These are phyloP conservation scores for Melitaea cinxia DNA, from an alignment of 1,140 invertebrate genomes.

Conservation along the genomic window DNA sequence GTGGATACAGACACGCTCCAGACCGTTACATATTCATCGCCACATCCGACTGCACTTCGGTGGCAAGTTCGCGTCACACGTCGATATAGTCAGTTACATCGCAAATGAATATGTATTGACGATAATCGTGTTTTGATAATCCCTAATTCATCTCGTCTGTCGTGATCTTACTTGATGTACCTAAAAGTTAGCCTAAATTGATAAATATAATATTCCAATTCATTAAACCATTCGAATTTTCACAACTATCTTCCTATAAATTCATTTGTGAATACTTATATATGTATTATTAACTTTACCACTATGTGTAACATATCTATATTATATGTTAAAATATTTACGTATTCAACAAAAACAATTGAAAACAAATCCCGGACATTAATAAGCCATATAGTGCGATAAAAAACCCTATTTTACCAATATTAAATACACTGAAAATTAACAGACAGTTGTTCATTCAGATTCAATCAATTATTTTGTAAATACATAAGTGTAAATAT, in stretches of 20 bases:
- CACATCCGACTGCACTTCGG: constrained; percentile 9
- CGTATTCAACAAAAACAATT: no score
- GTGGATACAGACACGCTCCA: not conserved
- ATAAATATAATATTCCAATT: not conserved
- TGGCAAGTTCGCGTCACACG: not conserved
- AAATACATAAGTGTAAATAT: no score
- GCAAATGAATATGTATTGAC: not conserved
- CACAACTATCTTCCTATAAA: no score
- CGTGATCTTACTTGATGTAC: not conserved
- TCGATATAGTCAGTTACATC: constrained; percentile 15
- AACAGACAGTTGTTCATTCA: not conserved
- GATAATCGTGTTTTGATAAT: not conserved
- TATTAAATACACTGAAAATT: not conserved
- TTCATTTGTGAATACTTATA: no score
- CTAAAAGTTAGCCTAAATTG: no score
- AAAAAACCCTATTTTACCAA: not conserved
- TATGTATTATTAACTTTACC: no score
- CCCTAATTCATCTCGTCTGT: not conserved
- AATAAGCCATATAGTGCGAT: no score
- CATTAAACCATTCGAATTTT: no score
- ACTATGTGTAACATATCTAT: no score
- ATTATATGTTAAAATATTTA: no score
- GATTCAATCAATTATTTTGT: no score
- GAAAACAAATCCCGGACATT: no score
- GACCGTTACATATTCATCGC: constrained; percentile 21